These are phyloP conservation scores for Incurvaria masculella DNA, from an alignment of 2,888 invertebrate species.

Conservation along the genomic window DNA sequence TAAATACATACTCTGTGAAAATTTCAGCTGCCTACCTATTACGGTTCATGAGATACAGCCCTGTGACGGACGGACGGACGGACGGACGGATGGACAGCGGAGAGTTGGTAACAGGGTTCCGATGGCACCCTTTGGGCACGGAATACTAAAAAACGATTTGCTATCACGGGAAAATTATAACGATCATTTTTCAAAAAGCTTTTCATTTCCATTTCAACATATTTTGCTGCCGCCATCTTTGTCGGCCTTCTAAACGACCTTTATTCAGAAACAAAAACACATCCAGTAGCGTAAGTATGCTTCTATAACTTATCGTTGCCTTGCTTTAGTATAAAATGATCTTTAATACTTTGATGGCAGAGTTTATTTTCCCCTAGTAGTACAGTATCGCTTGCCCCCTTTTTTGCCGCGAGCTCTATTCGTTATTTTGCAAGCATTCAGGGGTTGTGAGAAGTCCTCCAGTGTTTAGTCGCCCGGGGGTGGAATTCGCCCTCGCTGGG, in stretches of 20 bases:
- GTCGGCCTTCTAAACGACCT: slow-evolving; percentile 43
- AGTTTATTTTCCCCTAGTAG: slow-evolving; percentile 20
- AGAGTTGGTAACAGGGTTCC: too few relatives aligned
- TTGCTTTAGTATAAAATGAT: slow-evolving; percentile 17
- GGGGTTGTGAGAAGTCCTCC: slow-evolving; percentile 20
- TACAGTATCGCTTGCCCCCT: not conserved
- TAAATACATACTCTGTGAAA: too few relatives aligned
- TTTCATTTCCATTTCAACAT: not conserved
- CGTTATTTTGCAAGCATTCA: not conserved
- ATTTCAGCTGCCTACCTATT: too few relatives aligned
- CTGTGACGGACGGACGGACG: too few relatives aligned
- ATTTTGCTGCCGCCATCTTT: slow-evolving; percentile 38
- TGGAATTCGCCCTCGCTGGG: slow-evolving; percentile 30
- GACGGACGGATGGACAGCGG: too few relatives aligned
- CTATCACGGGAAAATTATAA: too few relatives aligned
- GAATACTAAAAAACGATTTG: too few relatives aligned
- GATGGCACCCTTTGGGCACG: too few relatives aligned
- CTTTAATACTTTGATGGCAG: slow-evolving; percentile 17
- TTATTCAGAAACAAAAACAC: slow-evolving; percentile 33
- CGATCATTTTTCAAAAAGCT: not conserved
- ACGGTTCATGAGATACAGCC: too few relatives aligned
- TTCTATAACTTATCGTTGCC: slow-evolving; percentile 2
- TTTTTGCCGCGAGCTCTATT: slow-evolving; percentile 1
- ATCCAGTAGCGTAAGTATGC: slow-evolving; percentile 3
- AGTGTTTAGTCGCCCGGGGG: slow-evolving; percentile 35